These are phyloP conservation scores for Macrocentrus cingulum DNA, from an alignment of 1,140 invertebrate species.

Conservation along the genomic window DNA sequence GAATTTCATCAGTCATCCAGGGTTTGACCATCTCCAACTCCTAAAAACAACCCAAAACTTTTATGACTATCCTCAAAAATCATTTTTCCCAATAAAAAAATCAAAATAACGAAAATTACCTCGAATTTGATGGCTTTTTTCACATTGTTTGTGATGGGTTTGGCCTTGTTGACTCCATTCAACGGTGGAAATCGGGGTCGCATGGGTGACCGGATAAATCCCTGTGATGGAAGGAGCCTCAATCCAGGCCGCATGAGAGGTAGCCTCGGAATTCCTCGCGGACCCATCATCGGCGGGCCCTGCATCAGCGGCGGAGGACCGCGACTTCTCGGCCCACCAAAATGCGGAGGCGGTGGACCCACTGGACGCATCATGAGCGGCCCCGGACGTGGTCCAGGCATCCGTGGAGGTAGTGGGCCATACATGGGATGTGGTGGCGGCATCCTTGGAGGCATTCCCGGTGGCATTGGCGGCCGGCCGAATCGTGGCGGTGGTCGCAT, in stretches of 20 bases:
- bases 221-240: slow-evolving; percentile 30
- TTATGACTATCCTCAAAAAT: neutral
- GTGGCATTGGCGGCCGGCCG: slow-evolving; percentile 33
- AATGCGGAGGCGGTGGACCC: slow-evolving; percentile 37
- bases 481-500: slow-evolving; percentile 42
- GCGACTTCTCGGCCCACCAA: slow-evolving; percentile 38
- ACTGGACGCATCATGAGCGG: slow-evolving; percentile 32
- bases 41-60: slow-evolving; percentile 34
- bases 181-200: slow-evolving; percentile 39
- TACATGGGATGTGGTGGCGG: slow-evolving; percentile 33
- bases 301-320: slow-evolving; percentile 34
- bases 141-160: slow-evolving; percentile 35
- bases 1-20: slow-evolving; percentile 62
- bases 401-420: slow-evolving; percentile 35
- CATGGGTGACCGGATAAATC: slow-evolving; percentile 42
- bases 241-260: slow-evolving; percentile 40
- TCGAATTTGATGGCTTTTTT: slow-evolving; percentile 46
- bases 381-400: slow-evolving; percentile 32
- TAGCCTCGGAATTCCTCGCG: too few species aligned
- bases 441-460: slow-evolving; percentile 38
- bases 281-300: slow-evolving; percentile 40
- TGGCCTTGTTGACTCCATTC: slow-evolving; percentile 38
- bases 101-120: slow-evolving; percentile 31
- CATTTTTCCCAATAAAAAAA: too few species aligned
- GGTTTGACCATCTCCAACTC: slow-evolving; percentile 58